Base-by-base conservation (phyloP, 2,113 vertebrate species). In the Brachionichthys hirsutus region DNA sequence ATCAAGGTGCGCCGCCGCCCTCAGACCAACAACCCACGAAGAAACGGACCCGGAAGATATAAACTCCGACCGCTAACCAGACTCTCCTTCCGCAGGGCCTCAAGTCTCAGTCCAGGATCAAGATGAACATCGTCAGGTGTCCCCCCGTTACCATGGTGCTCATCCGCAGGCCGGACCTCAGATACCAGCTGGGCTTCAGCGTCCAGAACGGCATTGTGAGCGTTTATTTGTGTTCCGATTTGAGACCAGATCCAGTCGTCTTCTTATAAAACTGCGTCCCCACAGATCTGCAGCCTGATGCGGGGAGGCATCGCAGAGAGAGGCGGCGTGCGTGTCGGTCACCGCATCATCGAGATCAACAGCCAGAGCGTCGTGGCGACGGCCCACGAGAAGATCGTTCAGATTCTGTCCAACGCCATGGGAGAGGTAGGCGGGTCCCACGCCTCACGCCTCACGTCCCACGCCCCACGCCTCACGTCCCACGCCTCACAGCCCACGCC, bases 131-230 rank as follows among this genome's bases (percentile, higher is more conserved):
- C 1, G 97, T 99, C 69, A 85, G 95, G 55, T 99, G 97, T 85
- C 97, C 97, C 52, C 96, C 97, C 0, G 97, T 99, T 18, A 99
- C 97, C 52, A 98, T 95, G 67, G 97, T 99, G 71, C 86, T 99
- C 64, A 98, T 99, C 75, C 91, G 97, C 78, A 91, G 97, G 83
- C 97, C 97, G 0, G 95, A 99, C 81, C 96, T 98, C 55, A 87
- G 96, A 85, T 99, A 99, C 10, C 97, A 99, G 71, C 82, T 99
- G 73, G 97, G 97, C 63, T 99, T 99, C 92, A 99, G 97, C 12
- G 97, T 99, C 65, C 97, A 99, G 85, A 99, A 98, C 16, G 97
- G 97, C 77, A 99, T 98, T 40, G 97, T 99, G 87, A 94, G 96
- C 94, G n/a, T 41, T 62, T 14, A 7, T 5, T 24, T n/a, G n/a